Base-by-base conservation (phyloP, 2,113 vertebrate species). In the Lucifuga dentata region DNA sequence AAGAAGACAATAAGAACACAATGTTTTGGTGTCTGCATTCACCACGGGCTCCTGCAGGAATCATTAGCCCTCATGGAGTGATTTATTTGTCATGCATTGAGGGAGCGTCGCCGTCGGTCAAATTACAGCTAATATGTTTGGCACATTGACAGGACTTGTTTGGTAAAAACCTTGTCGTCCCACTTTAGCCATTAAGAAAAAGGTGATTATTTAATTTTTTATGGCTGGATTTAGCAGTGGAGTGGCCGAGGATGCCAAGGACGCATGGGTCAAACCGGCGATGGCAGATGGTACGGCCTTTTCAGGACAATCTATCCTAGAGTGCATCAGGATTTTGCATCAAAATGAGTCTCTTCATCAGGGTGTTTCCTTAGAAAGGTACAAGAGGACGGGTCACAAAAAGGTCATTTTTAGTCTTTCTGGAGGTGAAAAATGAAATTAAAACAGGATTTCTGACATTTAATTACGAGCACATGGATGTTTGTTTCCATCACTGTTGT, bases 91-190 rank as follows among this genome's bases (percentile, higher is more conserved):
- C 10, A 24, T 67, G 67, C 40, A 74, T 67, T 21, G 11, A 71
- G 51, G 58, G 56, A 72, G 74, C 53, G 67, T 72, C 52, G 67
- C 66, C 60, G 71, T 67, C 26, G 38, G 63, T 57, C 64, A 85
- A 90, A 83, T 88, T 83, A 79, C 60, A 80, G 38, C 19, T 80
- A 82, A 88, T 89, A 88, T 57, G 57, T 50, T 45, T 59, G 38
- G 36, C 39, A 39, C 39, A 29, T 16, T 26, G 32, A 56, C 23
- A 24, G 21, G 50, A 44, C 43, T 73, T 78, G 55, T 68, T 63
- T 70, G 40, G 35, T 57, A 46, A 76, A 29, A 68, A 59, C 52
- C 32, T 23, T 4, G 35, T 26, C 38, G 41, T 66, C 13, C 55
- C n/a, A 20, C 76, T 76, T 73, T 68, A 35, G 39, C 24, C 40